Base-by-base conservation (phyloP, 2,113 vertebrate species). In the Tricholaema leucomelas region DNA sequence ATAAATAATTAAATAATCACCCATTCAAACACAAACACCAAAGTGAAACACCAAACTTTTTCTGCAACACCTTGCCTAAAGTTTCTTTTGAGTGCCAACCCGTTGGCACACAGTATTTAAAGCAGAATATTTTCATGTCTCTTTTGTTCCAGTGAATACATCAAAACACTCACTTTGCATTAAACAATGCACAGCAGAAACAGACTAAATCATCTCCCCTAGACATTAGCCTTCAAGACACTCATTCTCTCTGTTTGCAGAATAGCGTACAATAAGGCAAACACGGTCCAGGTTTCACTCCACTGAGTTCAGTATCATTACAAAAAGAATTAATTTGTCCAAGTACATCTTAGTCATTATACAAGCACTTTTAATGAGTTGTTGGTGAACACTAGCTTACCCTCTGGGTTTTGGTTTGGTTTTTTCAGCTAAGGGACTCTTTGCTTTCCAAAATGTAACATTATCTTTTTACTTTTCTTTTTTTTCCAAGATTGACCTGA, bases 1-100 rank as follows among this genome's bases (percentile, higher is more conserved):
- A 92, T 67, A 93, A 93, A 94, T 87, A 85, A 93, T 76, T 42
- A 79, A 96, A 94, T 70, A 70, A 73, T 69, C 59, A 85, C 35
- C 69, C 30, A 38, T 70, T 83, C 61, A 75, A 64, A 75, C n/a
- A 76, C 20, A 94, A 58, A 88, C 55, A 91, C 71, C 36, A 92
- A 79, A 78, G 73, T 76, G 23, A 87, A 15, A 4, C 67, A 94
- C 79, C 67, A 79, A 40, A 70, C 81, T 77, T 79, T 84, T 94
- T 85, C 79, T 94, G 84, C 87, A 80, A 64, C 24, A 80, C 17
- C 60, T 95, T 83, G 83, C 50, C 81, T 35, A 92, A 88, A 76
- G 28, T 44, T 90, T n/a, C 24, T 80, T 76, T 79, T 38, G 24
- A 65, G n/a, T 91, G 30, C 35, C 79, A 71, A 9, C 25, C 4